These are phyloP conservation scores for Cephus rjabovi DNA, from an alignment of 2,888 invertebrate species.

Conservation along the genomic window DNA sequence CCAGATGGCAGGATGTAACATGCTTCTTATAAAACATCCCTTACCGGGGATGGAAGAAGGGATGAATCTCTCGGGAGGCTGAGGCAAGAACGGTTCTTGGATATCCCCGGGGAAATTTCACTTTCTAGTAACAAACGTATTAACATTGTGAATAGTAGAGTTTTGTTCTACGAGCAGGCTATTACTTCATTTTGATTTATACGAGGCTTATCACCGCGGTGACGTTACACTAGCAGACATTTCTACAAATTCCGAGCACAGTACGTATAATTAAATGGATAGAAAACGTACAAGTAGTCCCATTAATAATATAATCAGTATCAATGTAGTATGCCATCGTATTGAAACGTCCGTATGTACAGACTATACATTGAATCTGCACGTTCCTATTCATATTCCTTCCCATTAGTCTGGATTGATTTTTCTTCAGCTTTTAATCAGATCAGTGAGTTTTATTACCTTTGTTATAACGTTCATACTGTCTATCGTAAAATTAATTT, in stretches of 20 bases:
- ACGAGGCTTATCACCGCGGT: not conserved
- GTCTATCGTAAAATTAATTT: not conserved
- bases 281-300: not conserved
- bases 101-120: constrained; percentile 16
- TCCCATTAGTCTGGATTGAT: not conserved
- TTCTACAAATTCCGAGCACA: not conserved
- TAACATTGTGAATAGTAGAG: not conserved
- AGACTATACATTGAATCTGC: not conserved
- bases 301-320: not conserved
- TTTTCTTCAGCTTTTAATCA: not conserved
- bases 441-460: not conserved
- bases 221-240: not conserved
- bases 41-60: constrained; percentile 1
- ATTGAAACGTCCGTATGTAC: not conserved
- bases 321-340: not conserved
- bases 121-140: constrained; percentile 10
- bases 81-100: constrained; percentile 10
- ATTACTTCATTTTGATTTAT: not conserved
- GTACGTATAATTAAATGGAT: not conserved
- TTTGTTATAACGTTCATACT: not conserved
- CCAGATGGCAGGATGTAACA: not conserved
- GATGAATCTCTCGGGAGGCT: constrained; percentile 21
- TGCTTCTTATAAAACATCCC: not conserved
- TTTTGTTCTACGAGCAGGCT: not conserved
- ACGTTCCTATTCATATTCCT: not conserved